Conservation (phyloP, 2,888 invertebrate genomes). For the Eupithecia abbreviata region DNA sequence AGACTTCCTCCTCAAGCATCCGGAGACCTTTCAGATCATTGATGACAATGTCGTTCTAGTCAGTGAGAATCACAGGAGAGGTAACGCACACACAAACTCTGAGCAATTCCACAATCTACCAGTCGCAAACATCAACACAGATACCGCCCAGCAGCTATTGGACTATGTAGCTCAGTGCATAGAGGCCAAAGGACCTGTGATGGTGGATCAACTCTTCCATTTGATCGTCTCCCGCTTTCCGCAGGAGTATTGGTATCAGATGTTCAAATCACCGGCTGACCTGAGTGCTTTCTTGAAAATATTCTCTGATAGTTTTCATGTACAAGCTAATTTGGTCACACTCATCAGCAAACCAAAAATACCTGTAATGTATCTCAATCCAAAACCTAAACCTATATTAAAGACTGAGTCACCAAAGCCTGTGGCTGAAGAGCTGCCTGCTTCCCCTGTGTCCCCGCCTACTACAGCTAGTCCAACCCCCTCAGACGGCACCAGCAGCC, state of each 20-base stretch:
- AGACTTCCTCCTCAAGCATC: slow-evolving; percentile 93
- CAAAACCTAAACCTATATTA: slow-evolving; percentile 69
- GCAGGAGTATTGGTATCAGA: slow-evolving; percentile 91
- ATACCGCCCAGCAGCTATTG: slow-evolving; percentile 91
- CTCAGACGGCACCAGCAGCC: slow-evolving; percentile 75
- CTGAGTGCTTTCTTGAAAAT: slow-evolving; percentile 95
- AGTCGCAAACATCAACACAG: slow-evolving; percentile 91
- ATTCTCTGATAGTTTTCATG: slow-evolving; percentile 97
- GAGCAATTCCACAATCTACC: slow-evolving; percentile 88
- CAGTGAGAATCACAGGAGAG: slow-evolving; percentile 87
- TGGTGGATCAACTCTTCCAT: slow-evolving; percentile 94
- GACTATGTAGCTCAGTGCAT: slow-evolving; percentile 93
- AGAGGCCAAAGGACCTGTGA: slow-evolving; percentile 91
- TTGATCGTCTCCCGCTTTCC: slow-evolving; percentile 90
- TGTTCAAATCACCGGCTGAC: slow-evolving; percentile 96
- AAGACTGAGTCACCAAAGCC: slow-evolving; percentile 82
- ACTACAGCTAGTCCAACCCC: slow-evolving; percentile 74
- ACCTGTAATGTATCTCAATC: slow-evolving; percentile 83
- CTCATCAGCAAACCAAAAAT: slow-evolving; percentile 90
- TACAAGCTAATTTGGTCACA: slow-evolving; percentile 95
- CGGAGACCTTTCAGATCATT: slow-evolving; percentile 92
- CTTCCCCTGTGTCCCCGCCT: slow-evolving; percentile 66
- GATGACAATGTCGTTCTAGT: slow-evolving; percentile 93
- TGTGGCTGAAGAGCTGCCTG: slow-evolving; percentile 69
- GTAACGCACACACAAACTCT: slow-evolving; percentile 86